Base-by-base conservation (phyloP, 2,888 invertebrate species). In the Xestobium rufovillosum region DNA sequence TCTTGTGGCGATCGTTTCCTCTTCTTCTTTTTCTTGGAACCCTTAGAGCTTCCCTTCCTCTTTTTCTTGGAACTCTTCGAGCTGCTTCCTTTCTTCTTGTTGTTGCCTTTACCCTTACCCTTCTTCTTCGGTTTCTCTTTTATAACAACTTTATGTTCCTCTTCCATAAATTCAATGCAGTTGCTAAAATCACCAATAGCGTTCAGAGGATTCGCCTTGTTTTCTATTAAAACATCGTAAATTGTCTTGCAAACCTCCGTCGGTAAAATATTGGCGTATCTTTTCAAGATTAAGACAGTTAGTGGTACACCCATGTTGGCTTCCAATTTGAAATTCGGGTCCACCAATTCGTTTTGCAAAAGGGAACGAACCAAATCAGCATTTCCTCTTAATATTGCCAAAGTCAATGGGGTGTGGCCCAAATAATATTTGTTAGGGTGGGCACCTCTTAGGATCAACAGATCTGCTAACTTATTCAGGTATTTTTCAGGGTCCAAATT, bases 361-460 rank as follows among this genome's bases (percentile, higher is more conserved):
- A 64, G 39, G 10, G 38, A 39, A 34, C 53, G 41, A 3, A 59
- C 52, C 4, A 65, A 41, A 6, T 42, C 39, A 3, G 44, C 31
- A 42, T 61, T 65, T 9, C 60, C 61, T 35, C 55, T 48, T 3
- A 65, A 33, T 4, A 64, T 54, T 3, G 64, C 62, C 15, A 66
- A 38, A 3, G 63, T 57, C 31, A 66, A 45, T 2, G 59, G 51
- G 2, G 57, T 58, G 34, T 64, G 64, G 3, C 62, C 65, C 23
- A 66, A 48, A 48, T 60, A 64, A 3, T 44, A 46, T 4, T 50
- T 47, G n/a, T 49, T 39, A 3, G 39, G 11, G 30, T 44, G 27
- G 3, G 45, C 47, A 4, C 52, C 48, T 38, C 50, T 38, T 4
- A 48, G 31, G 2, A 56, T 40, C 3, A 64, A 38, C 10, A 47